Evolutionary conservation across 23 tunicate species (phyloP).

Genomic region (Trididemnum miniatum): DNA sequence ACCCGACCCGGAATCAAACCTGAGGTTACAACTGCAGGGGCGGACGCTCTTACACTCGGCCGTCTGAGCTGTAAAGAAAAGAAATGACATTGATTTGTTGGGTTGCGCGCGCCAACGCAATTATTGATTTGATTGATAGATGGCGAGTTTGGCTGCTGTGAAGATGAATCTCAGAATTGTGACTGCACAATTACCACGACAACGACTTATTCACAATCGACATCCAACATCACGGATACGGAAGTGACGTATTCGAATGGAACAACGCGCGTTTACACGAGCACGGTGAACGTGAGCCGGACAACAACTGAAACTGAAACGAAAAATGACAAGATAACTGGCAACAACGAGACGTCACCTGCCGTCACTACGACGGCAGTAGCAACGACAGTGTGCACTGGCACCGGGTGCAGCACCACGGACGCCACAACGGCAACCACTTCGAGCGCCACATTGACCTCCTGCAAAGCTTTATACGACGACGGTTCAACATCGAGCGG

Average conservation of each 20-base stretch:
- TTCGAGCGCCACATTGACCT: background rate
- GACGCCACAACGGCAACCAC: background rate
- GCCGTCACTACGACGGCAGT: background rate
- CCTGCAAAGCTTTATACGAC: background rate
- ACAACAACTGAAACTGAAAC: background rate
- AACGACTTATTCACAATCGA: background rate
- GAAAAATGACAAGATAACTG: background rate
- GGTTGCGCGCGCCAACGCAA: too few species aligned
- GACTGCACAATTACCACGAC: constrained; percentile 3
- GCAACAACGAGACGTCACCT: background rate
- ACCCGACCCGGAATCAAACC: too few species aligned
- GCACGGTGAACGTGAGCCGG: constrained; percentile 3
- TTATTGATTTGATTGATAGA: too few species aligned
- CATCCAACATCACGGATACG: background rate
- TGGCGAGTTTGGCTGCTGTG: background rate
- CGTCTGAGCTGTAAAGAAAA: too few species aligned
- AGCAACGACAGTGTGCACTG: background rate
- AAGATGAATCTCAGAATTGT: background rate
- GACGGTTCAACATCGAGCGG: background rate
- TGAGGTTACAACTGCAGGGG: too few species aligned
- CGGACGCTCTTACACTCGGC: too few species aligned
- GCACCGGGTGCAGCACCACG: background rate
- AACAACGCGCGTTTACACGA: background rate
- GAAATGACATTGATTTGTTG: too few species aligned
- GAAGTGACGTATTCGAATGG: constrained; percentile 4